Percentiles rank a stretch among this genome's conserved stretches.
phyloP scores from a whole-genome alignment of 2,888 invertebrate species.

The Lasioglossum morio region DNA sequence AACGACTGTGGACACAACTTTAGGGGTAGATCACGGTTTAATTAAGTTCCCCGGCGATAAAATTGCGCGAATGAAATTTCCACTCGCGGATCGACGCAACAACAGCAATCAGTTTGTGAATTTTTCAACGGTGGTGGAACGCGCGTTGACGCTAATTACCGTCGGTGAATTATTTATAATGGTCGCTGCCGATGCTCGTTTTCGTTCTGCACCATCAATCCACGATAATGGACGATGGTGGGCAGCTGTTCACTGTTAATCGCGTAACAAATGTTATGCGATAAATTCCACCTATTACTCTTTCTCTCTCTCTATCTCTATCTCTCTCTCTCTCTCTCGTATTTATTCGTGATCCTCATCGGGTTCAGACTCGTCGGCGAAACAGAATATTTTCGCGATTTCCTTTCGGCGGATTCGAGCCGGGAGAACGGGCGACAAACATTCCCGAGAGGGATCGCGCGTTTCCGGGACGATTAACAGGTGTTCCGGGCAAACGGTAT shows the following conservation, averaged over 20 bases:
- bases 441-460: conserved; percentile 55
- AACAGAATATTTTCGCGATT: conserved; percentile 30
- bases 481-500: conserved; percentile 60
- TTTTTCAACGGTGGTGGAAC: conserved; percentile 18
- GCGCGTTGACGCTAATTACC: conserved; percentile 28
- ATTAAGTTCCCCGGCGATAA: neutral
- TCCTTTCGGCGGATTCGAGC: conserved; percentile 4
- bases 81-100: neutral
- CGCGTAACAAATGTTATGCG: neutral
- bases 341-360: neutral
- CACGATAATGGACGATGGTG: neutral
- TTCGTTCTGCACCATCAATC: conserved; percentile 1
- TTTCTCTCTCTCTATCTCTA: neutral
- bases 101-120: conserved; percentile 26
- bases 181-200: neutral
- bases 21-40: neutral
- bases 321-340: neutral
- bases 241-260: neutral
- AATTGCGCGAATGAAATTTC: neutral
- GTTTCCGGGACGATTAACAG: conserved; percentile 67
- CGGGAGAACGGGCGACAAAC: conserved; percentile 45
- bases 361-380: neutral
- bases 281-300: neutral
- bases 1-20: neutral
- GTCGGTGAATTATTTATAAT: conserved; percentile 37